Base-by-base conservation (phyloP, 2,797 vertebrate genomes). In the Sebastes oblongus region DNA sequence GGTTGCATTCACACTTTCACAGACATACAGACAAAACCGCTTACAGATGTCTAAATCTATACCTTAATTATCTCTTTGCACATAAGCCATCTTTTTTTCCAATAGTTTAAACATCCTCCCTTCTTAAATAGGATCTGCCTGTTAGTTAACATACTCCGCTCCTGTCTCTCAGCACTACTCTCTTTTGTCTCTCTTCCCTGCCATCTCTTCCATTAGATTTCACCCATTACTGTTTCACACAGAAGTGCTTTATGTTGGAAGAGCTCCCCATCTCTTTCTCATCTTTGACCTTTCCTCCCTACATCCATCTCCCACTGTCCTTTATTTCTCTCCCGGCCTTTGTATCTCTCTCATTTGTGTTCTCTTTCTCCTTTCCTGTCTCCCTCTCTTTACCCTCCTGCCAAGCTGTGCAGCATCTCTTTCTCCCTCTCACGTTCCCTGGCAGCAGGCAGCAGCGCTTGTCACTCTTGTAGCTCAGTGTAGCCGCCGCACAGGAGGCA, bases 211-310 rank as follows among this genome's bases (percentile, higher is more conserved):
- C 70, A 82, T 83, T 80, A 83, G 66, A 90, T 82, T 73, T 72
- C 56, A 76, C 54, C 75, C 66, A 71, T 85, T 80, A 82, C 66
- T 36, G 56, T 79, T 85, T 85, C 85, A 81, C 70, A 74, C 75
- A 83, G 70, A 78, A 59, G 68, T 72, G 75, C 81, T 87, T 82
- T 85, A 85, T 78, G 77, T 78, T 69, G 65, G 32, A 81, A 24
- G 24, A 80, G 55, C 61, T 60, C 27, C 13, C 20, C 20, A 66
- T 74, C 68, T 68, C 32, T 72, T 70, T 76, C 68, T 82, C 72
- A 76, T 88, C 60, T 78, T 77, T 91, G 84, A 90, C 86, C 89
- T 91, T 90, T 86, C 61, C 73, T 73, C 66, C 52, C 65, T 66
- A 18, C 64, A 87, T 90, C 82, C 77, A 84, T 87, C 71, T 77